Evolutionary conservation across 2,888 invertebrate genomes (phyloP), one percentile per base, ranked within the genome.

Genomic region (Thymelicus acteon): DNA sequence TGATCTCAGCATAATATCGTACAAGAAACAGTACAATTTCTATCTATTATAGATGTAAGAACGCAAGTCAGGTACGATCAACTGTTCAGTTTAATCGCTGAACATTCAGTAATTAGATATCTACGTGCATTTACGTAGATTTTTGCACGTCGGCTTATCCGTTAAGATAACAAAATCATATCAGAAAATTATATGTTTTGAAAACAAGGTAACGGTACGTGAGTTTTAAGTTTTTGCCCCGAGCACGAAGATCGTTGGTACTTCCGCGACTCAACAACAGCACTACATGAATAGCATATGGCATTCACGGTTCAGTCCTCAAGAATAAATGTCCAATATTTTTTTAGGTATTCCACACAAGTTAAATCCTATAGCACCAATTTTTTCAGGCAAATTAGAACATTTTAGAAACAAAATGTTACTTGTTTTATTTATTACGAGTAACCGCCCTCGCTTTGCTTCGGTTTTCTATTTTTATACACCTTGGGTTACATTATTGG

Each of bases 231-330:
- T 72, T 74, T 78, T 74, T 74, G 77, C 74, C 72, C 60, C 54
- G 44, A 76, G 76, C 62, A 66, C 78, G 81, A 86, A 85, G 85
- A 84, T 80, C 81, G 71, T 44, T 49, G 19, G 52, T 67, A 75
- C 79, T 86, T 85, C 86, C 85, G 84, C 77, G 73, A 76, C 77
- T 79, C 74, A 75, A 73, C 75, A 75, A 77, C 76, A 73, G 65
- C 52, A 37, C 13, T 57, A 37, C 10, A 12, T 54, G 8, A 40
- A 54, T 57, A 58, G 52, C 15, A 7, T 19, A 52, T 52, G 52
- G 12, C 52, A 52, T 52, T 52, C 52, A 52, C 52, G 52, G 54
- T 54, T 54, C 54, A 0, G 10, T 54, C 24, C 24, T 54, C 54
- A 7, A 52, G 49, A 52, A 52, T 52, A 52, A 31, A 15, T 19